Evolutionary conservation across 2,888 invertebrate species (phyloP).

Genomic region (Orthonevra nobilis): DNA sequence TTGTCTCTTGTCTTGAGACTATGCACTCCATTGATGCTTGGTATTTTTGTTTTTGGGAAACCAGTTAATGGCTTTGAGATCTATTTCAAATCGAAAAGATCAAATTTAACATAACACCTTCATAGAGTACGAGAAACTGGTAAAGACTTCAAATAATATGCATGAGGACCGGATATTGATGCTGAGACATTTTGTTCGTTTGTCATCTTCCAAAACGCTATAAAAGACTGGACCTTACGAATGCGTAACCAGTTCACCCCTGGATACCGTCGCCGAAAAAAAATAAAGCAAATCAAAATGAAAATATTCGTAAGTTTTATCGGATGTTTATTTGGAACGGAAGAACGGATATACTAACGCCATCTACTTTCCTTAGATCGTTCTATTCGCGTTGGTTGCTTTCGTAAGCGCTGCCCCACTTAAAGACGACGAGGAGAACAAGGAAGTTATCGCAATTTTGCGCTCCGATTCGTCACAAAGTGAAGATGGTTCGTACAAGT

Average conservation of each 20-base stretch:
- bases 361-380: constrained; percentile 19
- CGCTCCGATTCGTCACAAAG: constrained; percentile 73
- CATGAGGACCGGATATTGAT: too few relatives aligned
- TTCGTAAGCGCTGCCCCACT: constrained; percentile 20
- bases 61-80: constrained; percentile 1
- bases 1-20: neutral
- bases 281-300: constrained; percentile 31
- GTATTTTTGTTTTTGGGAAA: constrained; percentile 7
- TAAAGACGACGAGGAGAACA: constrained; percentile 31
- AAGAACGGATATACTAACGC: neutral
- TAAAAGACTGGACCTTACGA: constrained; percentile 45
- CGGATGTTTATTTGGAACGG: neutral
- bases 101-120: constrained; percentile 17
- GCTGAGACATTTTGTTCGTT: too few relatives aligned
- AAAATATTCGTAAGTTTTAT: constrained; percentile 51
- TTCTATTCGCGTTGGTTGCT: constrained; percentile 48
- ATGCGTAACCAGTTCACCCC: constrained; percentile 28
- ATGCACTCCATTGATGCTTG: neutral
- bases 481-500: constrained; percentile 75
- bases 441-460: constrained; percentile 74
- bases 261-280: constrained; percentile 22
- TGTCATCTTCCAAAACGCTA: constrained; percentile 34
- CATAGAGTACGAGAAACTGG: neutral
- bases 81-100: neutral
- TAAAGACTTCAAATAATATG: too few relatives aligned